Conservation (phyloP, 2,113 vertebrate species). For the Triplophysa rosa region DNA sequence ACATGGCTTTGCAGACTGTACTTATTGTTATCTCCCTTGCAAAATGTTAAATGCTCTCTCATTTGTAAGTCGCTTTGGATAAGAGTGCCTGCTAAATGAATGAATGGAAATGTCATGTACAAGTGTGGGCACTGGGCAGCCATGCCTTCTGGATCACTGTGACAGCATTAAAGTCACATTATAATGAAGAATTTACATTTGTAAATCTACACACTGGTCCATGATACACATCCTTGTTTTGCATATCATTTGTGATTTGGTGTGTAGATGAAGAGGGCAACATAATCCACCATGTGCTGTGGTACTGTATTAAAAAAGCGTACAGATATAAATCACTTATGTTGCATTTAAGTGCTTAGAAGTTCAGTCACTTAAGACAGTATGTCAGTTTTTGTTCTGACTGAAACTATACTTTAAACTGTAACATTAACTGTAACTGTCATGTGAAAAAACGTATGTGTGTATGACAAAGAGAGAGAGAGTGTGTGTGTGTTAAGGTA, state of each 20-base stretch:
- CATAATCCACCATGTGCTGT: not conserved
- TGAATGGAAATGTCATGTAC: too few relatives aligned
- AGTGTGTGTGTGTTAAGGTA: too few relatives aligned
- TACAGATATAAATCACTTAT: not conserved
- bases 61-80: too few relatives aligned
- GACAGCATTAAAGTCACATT: not conserved
- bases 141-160: not conserved
- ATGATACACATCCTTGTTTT: not conserved
- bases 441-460: constrained; percentile 8
- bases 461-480: constrained; percentile 1
- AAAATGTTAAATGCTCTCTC: too few relatives aligned
- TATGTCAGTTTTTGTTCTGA: not conserved
- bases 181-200: constrained; percentile 12
- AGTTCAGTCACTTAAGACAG: not conserved
- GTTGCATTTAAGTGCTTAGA: not conserved
- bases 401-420: not conserved
- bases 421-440: not conserved
- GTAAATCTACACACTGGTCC: not conserved
- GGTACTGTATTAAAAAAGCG: not conserved
- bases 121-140: not conserved
- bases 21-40: too few relatives aligned
- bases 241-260: constrained; percentile 20
- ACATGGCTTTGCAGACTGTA: too few relatives aligned
- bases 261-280: not conserved
- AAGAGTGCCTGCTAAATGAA: too few relatives aligned